Percentiles rank a stretch among this genome's conserved stretches.
phyloP scores from a whole-genome alignment of 2,888 invertebrate genomes.

The Acleris holmiana region DNA sequence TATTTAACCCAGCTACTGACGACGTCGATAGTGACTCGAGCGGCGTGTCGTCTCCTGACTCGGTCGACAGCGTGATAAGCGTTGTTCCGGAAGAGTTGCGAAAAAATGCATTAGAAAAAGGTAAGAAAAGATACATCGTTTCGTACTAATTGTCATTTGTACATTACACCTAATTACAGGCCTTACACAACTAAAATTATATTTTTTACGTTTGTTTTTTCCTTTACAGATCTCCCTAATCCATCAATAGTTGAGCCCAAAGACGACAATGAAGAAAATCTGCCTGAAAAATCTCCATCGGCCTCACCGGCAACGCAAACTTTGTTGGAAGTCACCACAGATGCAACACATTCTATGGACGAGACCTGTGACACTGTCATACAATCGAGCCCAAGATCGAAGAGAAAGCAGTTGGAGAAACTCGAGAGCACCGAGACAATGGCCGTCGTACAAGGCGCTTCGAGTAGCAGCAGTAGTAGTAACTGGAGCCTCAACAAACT shows the following conservation, averaged over 20 bases:
- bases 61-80: conserved; percentile 93
- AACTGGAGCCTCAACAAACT: conserved; percentile 82
- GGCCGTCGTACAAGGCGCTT: conserved; percentile 76
- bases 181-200: neutral
- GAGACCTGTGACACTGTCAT: conserved; percentile 88
- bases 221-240: conserved; percentile 62
- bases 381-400: conserved; percentile 84
- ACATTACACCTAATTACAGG: no score
- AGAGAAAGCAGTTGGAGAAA: conserved; percentile 78
- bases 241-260: conserved; percentile 52
- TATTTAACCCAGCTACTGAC: conserved; percentile 95
- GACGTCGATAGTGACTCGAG: conserved; percentile 96
- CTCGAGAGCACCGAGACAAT: conserved; percentile 77
- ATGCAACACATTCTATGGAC: conserved; percentile 87
- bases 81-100: conserved; percentile 87
- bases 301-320: conserved; percentile 69
- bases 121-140: conserved; percentile 47
- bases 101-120: conserved; percentile 75
- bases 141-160: no score
- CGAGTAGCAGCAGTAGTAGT: conserved; percentile 81
- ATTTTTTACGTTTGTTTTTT: conserved; percentile 16
- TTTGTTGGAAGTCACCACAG: conserved; percentile 87
- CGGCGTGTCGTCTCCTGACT: conserved; percentile 94
- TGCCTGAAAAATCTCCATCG: conserved; percentile 53
- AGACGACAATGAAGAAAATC: conserved; percentile 51